Conservation (phyloP, 2,888 invertebrate species). For the Melinopterus prodromus region DNA sequence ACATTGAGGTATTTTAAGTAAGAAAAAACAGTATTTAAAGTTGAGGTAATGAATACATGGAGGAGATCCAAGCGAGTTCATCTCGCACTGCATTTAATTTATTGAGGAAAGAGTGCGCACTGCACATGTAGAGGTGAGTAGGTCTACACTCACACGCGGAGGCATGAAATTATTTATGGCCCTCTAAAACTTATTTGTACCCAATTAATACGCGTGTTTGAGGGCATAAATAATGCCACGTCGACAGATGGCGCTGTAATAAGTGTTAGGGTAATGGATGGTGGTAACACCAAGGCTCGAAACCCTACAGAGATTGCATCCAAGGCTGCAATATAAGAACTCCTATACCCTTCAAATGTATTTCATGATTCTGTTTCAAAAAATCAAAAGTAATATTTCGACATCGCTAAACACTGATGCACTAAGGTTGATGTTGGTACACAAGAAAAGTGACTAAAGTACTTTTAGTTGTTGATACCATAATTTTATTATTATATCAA, state of each 20-base stretch:
- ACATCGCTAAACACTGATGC: too few relatives aligned
- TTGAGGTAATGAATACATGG: too few relatives aligned
- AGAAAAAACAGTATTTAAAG: too few relatives aligned
- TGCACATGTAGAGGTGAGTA: background rate
- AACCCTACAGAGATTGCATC: background rate
- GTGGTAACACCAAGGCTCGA: background rate
- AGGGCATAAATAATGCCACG: constrained; percentile 19
- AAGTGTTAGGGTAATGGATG: background rate
- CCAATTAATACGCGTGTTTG: constrained; percentile 24
- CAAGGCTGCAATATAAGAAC: too few relatives aligned
- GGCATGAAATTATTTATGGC: constrained; percentile 11
- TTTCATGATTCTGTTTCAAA: too few relatives aligned
- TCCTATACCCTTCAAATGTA: too few relatives aligned
- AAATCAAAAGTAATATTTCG: too few relatives aligned
- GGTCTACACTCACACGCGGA: background rate
- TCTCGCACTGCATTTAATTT: background rate
- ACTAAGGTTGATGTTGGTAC: too few relatives aligned
- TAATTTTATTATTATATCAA: too few relatives aligned
- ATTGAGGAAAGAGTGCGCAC: background rate
- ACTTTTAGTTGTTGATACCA: too few relatives aligned
- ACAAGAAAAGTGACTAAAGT: too few relatives aligned
- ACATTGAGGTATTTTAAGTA: too few relatives aligned
- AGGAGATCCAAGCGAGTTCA: background rate
- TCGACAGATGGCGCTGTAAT: constrained; percentile 12
- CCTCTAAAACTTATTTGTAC: constrained; percentile 22